Percentiles rank a stretch among this genome's conserved stretches.
phyloP scores from a whole-genome alignment of 2,113 vertebrate genomes.

The Clarias batrachus region DNA sequence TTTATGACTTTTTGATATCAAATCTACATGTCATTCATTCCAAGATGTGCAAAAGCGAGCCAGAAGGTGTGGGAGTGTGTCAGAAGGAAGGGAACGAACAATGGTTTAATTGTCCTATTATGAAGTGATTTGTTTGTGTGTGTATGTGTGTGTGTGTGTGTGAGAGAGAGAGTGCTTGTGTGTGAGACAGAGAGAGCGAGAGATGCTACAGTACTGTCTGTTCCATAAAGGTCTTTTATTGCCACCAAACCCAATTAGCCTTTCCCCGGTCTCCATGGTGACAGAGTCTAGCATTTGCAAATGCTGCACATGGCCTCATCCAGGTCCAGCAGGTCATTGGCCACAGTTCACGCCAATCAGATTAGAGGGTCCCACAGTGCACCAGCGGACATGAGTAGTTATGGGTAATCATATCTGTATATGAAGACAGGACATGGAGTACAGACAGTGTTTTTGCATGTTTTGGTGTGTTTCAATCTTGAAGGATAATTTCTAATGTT shows the following conservation, averaged over 20 bases:
- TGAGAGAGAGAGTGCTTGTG: neutral
- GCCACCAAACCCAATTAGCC: conserved; percentile 71
- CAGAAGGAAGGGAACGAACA: conserved; percentile 31
- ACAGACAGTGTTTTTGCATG: conserved; percentile 2
- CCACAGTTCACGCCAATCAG: conserved; percentile 66
- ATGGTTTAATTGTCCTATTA: conserved; percentile 43
- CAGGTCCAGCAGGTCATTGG: conserved; percentile 63
- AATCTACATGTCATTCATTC: neutral
- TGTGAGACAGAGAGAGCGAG: neutral
- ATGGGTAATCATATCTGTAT: conserved; percentile 55
- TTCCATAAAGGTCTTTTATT: conserved; percentile 60
- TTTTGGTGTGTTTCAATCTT: conserved; percentile 4
- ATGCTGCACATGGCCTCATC: conserved; percentile 64
- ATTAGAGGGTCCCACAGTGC: conserved; percentile 68
- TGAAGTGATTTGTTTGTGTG: conserved; percentile 29
- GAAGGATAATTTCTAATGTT: neutral
- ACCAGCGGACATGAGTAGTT: conserved; percentile 65
- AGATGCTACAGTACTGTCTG: conserved; percentile 29
- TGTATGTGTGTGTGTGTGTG: conserved; percentile 33
- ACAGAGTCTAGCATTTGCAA: conserved; percentile 64
- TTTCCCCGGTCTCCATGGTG: conserved; percentile 70
- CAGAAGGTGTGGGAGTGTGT: conserved; percentile 11
- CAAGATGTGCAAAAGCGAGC: conserved; percentile 9
- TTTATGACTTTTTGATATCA: neutral
- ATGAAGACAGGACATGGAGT: conserved; percentile 35